phyloP scores from a whole-genome alignment of 2,888 invertebrate genomes.

The Pheosia gnoma region DNA sequence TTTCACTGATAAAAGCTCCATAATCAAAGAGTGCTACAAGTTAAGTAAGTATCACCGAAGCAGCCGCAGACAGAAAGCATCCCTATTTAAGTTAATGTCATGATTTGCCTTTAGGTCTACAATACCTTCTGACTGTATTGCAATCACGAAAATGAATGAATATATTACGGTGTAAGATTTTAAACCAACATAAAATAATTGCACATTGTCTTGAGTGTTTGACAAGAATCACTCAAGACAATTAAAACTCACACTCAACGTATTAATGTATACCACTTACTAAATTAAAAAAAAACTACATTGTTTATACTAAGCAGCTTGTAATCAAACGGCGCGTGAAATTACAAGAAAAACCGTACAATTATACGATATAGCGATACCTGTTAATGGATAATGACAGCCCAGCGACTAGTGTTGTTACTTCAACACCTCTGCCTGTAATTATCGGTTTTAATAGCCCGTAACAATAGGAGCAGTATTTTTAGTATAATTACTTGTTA shows the following conservation, averaged over 20 bases:
- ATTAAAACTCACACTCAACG: neutral
- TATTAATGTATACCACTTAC: neutral
- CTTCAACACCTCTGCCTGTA: conserved; percentile 51
- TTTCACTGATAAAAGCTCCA: too few species aligned
- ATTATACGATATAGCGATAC: conserved; percentile 45
- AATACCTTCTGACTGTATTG: too few species aligned
- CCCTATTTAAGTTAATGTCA: too few species aligned
- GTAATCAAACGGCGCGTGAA: conserved; percentile 62
- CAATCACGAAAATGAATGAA: too few species aligned
- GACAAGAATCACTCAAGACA: neutral
- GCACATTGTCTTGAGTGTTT: neutral
- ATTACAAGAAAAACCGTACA: conserved; percentile 62
- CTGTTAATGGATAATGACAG: conserved; percentile 49
- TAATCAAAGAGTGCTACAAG: too few species aligned
- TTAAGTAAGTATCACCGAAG: too few species aligned
- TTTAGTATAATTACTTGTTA: conserved; percentile 39
- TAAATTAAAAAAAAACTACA: conserved; percentile 32
- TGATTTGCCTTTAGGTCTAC: too few species aligned
- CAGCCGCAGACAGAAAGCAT: too few species aligned
- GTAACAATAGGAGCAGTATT: conserved; percentile 40
- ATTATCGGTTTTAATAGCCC: conserved; percentile 53
- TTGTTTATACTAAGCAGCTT: conserved; percentile 33
- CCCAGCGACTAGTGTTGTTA: conserved; percentile 35
- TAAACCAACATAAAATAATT: neutral
- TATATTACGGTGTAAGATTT: neutral